Percentiles rank a stretch among this genome's conserved stretches.
These are phyloP conservation scores for Theretra japonica DNA, from an alignment of 2,888 invertebrate species.

Conservation along the genomic window DNA sequence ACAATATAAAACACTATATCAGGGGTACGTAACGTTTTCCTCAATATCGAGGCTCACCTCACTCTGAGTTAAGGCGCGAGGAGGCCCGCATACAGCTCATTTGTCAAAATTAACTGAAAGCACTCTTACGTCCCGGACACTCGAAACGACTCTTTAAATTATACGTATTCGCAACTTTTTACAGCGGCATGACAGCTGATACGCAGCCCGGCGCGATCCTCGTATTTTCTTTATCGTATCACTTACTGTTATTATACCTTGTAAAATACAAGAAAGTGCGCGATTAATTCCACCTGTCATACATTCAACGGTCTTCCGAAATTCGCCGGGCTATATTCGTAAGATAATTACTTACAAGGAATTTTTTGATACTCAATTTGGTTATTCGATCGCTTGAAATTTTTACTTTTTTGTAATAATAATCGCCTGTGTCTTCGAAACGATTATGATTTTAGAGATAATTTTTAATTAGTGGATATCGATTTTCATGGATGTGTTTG, in stretches of 20 bases:
- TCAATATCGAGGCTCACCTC: slow-evolving; percentile 1
- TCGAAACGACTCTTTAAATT: slow-evolving; percentile 29
- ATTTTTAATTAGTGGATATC: slow-evolving; percentile 24
- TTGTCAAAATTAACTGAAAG: slow-evolving; percentile 28
- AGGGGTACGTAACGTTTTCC: slow-evolving; percentile 2
- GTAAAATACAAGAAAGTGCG: slow-evolving; percentile 28
- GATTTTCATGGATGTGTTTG: slow-evolving; percentile 4
- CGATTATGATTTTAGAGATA: slow-evolving; percentile 23
- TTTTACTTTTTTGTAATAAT: background rate
- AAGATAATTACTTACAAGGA: slow-evolving; percentile 23
- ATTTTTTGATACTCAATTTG: slow-evolving; percentile 23
- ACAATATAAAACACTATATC: background rate
- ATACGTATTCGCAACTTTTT: slow-evolving; percentile 29
- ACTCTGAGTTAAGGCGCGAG: slow-evolving; percentile 5
- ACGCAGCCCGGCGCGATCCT: slow-evolving; percentile 22
- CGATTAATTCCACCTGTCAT: slow-evolving; percentile 27
- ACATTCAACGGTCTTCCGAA: slow-evolving; percentile 19
- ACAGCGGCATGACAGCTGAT: slow-evolving; percentile 29
- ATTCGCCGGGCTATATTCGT: slow-evolving; percentile 26
- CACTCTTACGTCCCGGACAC: slow-evolving; percentile 17
- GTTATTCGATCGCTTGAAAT: slow-evolving; percentile 18
- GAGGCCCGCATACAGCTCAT: slow-evolving; percentile 20
- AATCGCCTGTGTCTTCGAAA: slow-evolving; percentile 20
- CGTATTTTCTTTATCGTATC: slow-evolving; percentile 29
- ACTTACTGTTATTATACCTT: slow-evolving; percentile 32